Evolutionary conservation across 2,888 invertebrate genomes (phyloP).

Genomic region (Tipula unca): DNA sequence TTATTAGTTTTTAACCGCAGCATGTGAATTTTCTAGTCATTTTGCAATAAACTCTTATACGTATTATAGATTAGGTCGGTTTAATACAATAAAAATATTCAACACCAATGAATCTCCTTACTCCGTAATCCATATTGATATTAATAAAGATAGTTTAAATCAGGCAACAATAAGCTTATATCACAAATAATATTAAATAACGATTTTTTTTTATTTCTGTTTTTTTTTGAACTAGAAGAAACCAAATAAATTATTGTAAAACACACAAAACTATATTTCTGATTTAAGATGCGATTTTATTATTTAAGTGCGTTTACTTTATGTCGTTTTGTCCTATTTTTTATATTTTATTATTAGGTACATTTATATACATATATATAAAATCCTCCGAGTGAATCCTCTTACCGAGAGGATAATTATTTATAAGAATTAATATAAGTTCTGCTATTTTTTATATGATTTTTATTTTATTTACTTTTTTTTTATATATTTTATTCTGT

Average conservation of each 20-base stretch:
- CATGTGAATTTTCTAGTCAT: neutral
- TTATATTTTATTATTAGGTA: neutral
- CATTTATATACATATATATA: neutral
- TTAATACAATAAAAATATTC: neutral
- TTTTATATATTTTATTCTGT: neutral
- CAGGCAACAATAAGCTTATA: neutral
- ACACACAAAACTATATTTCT: neutral
- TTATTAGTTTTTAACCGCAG: neutral
- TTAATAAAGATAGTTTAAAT: neutral
- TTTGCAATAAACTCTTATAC: neutral
- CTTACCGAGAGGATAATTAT: neutral
- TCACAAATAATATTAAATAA: neutral
- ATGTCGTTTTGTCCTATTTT: neutral
- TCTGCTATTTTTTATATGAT: neutral
- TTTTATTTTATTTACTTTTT: neutral
- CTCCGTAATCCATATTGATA: neutral
- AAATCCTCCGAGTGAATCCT: neutral
- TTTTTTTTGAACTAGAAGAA: neutral
- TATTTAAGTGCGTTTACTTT: neutral
- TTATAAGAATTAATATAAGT: neutral
- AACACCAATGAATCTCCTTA: neutral
- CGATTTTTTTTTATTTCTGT: neutral
- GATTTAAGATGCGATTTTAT: neutral
- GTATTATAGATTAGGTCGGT: neutral
- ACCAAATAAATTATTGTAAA: neutral